Conservation (phyloP, 2,113 vertebrate genomes). For the Brienomyrus longianalis region DNA sequence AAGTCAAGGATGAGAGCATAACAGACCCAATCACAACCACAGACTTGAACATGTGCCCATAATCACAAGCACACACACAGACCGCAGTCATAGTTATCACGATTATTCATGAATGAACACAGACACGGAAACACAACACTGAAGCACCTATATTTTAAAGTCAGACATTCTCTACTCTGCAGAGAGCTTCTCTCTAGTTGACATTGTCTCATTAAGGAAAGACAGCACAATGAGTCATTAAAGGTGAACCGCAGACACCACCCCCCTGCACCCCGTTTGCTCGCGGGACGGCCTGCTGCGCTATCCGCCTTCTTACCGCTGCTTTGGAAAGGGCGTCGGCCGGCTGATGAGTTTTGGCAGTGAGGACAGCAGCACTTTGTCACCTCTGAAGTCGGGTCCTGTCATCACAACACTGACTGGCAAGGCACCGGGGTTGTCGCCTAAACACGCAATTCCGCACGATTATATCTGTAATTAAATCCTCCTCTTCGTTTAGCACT, state of each 20-base stretch:
- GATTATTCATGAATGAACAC: not conserved
- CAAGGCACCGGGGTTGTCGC: not conserved
- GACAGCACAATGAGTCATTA: not conserved
- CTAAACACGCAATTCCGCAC: not conserved
- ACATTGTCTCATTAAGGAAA: not conserved
- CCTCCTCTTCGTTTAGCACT: not conserved
- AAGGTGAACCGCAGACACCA: not conserved
- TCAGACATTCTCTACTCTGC: not conserved
- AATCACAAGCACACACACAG: not conserved
- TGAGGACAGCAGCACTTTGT: not conserved
- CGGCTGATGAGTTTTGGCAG: not conserved
- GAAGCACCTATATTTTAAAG: not conserved
- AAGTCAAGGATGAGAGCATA: not conserved
- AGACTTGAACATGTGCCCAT: not conserved
- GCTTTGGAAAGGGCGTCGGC: not conserved
- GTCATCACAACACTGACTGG: not conserved
- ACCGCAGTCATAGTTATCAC: not conserved
- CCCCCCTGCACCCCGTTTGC: not conserved
- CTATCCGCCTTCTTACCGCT: not conserved
- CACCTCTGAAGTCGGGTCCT: no score
- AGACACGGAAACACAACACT: not conserved
- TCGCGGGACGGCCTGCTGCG: not conserved
- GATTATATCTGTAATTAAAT: not conserved
- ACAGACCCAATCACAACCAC: not conserved
- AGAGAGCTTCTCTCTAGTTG: not conserved